Evolutionary conservation across 1,140 invertebrate genomes (phyloP), one percentile per base, ranked within the genome.

Genomic region (Aphelinus certus): DNA sequence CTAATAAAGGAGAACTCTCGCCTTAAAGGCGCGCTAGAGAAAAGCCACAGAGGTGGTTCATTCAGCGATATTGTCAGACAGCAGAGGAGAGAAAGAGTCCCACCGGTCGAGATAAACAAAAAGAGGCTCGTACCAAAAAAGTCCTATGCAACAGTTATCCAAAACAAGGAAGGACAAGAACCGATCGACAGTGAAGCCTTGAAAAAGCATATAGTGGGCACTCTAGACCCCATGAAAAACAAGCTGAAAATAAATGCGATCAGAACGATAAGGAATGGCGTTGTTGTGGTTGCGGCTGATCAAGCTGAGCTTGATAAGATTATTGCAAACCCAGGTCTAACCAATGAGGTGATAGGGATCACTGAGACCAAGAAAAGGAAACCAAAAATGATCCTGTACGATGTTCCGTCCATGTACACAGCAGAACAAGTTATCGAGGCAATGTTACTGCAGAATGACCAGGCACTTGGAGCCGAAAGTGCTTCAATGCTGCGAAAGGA

Each of bases 381-480:
- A 3, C 74, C 77, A 2, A 78, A 71, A 10, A 46, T 78, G 0
- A 70, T 76, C 0, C 10, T 76, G 0, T 76, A 73, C 56, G 77
- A 78, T 65, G 70, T 73, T 0, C 6, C 51, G 2, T 69, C 61
- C 3, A 70, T 73, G 1, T 4, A 76, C 4, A 26, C 10, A 42
- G 46, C 9, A 3, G 46, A 51, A 26, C 10, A 61, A 60, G 6
- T 61, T 5, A 7, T 1, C 2, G 56, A 43, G 3, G 45, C 10
- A 2, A 60, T 61, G 2, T 7, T 7, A 42, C 1, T 26, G 1
- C 68, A 70, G 49, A 70, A 70, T 7, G 47, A 49, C 1, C 61
- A 7, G 56, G 43, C 2, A 43, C 26, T 26, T 26, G 26, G 26
- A 26, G 26, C 26, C 26, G 26, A 26, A 0, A 26, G 0, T 26